A percentile compares a stretch with the other conserved stretches of the same genome.
These are phyloP conservation scores for Elaphurus davidianus DNA, from an alignment of 2,113 vertebrate species.

Conservation along the genomic window DNA sequence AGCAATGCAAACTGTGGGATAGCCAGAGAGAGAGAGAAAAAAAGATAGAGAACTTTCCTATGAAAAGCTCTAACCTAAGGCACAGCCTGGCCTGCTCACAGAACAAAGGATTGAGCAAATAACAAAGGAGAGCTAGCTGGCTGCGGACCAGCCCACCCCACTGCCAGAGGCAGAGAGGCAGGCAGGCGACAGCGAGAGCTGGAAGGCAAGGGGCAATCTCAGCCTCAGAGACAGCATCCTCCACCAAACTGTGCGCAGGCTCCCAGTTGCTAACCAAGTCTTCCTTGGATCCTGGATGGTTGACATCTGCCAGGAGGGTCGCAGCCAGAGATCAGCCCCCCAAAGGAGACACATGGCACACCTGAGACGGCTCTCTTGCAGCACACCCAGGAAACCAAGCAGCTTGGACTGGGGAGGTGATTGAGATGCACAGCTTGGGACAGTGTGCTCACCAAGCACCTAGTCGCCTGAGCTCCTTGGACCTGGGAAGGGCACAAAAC, in stretches of 20 bases:
- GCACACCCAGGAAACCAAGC: not conserved
- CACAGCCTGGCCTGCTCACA: not conserved
- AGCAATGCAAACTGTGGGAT: not conserved
- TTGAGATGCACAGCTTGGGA: not conserved
- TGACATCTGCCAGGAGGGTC: not conserved
- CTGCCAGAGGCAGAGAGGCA: not conserved
- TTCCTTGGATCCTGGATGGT: not conserved
- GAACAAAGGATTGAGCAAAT: not conserved
- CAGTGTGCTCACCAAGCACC: not conserved
- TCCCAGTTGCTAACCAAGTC: not conserved
- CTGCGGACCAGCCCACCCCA: rapidly evolving
- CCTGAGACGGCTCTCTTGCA: not conserved
- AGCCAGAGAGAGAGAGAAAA: not conserved
- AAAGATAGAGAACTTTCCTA: not conserved
- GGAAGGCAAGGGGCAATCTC: not conserved
- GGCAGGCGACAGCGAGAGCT: not conserved
- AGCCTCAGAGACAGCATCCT: not conserved
- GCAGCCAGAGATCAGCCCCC: not conserved
- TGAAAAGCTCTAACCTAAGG: not conserved
- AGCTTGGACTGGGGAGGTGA: not conserved
- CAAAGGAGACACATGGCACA: not conserved
- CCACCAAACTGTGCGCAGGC: not conserved
- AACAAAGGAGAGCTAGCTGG: not conserved
- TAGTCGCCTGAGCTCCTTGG: not conserved
- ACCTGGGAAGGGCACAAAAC: not conserved